These are phyloP conservation scores for Athetis lepigone DNA, from an alignment of 2,888 invertebrate species.

Conservation along the genomic window DNA sequence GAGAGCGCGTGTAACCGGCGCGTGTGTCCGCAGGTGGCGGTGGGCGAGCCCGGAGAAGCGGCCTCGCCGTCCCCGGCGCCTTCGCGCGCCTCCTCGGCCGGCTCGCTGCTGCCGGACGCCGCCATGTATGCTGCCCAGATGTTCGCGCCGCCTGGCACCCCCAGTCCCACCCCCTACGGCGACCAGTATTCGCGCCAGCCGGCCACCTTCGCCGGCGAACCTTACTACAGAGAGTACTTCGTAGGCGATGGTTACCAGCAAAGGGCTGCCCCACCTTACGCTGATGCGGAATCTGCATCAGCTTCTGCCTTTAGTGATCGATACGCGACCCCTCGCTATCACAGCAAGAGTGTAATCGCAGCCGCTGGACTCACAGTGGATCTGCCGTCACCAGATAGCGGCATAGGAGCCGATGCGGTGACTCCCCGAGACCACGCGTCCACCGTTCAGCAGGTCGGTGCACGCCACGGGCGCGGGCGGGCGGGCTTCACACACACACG, in stretches of 20 bases:
- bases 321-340: slow-evolving; percentile 93
- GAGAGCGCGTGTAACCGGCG: slow-evolving; percentile 92
- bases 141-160: slow-evolving; percentile 92
- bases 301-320: slow-evolving; percentile 93
- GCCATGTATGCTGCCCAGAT: slow-evolving; percentile 93
- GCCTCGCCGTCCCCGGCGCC: slow-evolving; percentile 92
- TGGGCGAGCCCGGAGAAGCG: slow-evolving; percentile 91
- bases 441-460: slow-evolving; percentile 96
- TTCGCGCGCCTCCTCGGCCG: slow-evolving; percentile 90
- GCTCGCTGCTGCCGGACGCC: slow-evolving; percentile 91
- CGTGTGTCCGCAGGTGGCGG: slow-evolving; percentile 91
- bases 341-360: slow-evolving; percentile 93
- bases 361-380: slow-evolving; percentile 97
- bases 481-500: slow-evolving; percentile 76
- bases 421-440: slow-evolving; percentile 96
- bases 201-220: slow-evolving; percentile 92
- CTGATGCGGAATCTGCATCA: slow-evolving; percentile 90
- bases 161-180: slow-evolving; percentile 92
- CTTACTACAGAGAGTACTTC: slow-evolving; percentile 96
- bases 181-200: slow-evolving; percentile 88
- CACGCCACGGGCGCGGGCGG: slow-evolving; percentile 84
- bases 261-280: slow-evolving; percentile 90
- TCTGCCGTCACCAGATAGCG: slow-evolving; percentile 98
- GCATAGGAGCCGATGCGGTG: slow-evolving; percentile 98
- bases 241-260: slow-evolving; percentile 92